Percentiles rank a stretch among this genome's conserved stretches.
Conservation (phyloP, 2,888 invertebrate species). For the Adelognathus sp. region DNA sequence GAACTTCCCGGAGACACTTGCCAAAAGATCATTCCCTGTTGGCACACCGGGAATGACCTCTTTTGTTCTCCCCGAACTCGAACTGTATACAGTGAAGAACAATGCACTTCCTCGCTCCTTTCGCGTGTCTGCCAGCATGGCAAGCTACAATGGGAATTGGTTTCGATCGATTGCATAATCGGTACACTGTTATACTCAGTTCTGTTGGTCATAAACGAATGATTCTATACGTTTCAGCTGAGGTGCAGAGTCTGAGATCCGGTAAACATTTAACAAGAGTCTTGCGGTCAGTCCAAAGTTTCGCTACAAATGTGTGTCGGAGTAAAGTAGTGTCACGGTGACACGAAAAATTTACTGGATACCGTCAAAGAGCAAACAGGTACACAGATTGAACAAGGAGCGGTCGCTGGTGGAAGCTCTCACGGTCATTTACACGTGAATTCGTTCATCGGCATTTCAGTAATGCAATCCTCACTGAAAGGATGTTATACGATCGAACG, state of each 20-base stretch:
- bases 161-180: conserved; percentile 46
- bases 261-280: conserved; percentile 31
- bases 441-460: background rate
- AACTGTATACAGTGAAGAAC: conserved; percentile 38
- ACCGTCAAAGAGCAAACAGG: conserved; percentile 30
- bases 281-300: conserved; percentile 21
- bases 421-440: conserved; percentile 30
- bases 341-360: conserved; percentile 4
- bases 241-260: background rate
- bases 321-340: conserved; percentile 15
- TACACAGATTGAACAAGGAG: conserved; percentile 24
- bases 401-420: conserved; percentile 8
- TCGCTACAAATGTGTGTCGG: background rate
- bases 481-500: conserved; percentile 4
- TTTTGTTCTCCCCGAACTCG: conserved; percentile 48
- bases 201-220: background rate
- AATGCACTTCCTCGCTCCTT: conserved; percentile 24
- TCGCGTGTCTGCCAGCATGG: conserved; percentile 3
- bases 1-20: conserved; percentile 50
- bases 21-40: conserved; percentile 56
- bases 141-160: conserved; percentile 25
- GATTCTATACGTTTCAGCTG: background rate
- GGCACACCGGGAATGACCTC: conserved; percentile 50
- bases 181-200: background rate
- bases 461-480: conserved; percentile 19